These are phyloP conservation scores for Penelope pileata DNA, from an alignment of 2,113 vertebrate species.

Conservation along the genomic window DNA sequence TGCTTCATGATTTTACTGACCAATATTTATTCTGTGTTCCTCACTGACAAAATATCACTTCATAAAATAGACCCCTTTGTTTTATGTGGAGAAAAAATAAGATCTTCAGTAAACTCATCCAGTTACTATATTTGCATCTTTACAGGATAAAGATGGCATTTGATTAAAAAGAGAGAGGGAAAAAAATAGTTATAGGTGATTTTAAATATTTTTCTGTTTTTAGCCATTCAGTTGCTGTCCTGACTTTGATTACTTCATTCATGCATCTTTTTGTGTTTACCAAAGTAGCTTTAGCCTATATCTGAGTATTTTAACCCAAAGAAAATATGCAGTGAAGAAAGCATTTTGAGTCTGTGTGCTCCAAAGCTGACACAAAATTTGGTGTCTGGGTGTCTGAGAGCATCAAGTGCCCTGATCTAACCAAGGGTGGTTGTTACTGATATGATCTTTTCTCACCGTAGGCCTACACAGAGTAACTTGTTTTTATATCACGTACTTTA, in stretches of 20 bases:
- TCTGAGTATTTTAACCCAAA: background rate
- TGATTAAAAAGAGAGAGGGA: background rate
- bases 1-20: background rate
- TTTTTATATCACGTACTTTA: background rate
- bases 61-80: background rate
- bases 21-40: background rate
- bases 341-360: background rate
- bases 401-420: background rate
- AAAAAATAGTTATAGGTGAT: accelerated
- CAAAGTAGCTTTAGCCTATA: background rate
- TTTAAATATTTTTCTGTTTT: background rate
- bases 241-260: background rate
- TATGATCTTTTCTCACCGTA: background rate
- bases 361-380: no score
- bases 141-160: background rate
- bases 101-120: background rate
- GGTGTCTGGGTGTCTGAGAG: no score
- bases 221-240: background rate
- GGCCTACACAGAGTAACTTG: accelerated
- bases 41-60: background rate
- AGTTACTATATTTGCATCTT: background rate
- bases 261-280: background rate
- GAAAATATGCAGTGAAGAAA: background rate
- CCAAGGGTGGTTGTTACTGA: no score
- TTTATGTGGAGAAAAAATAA: background rate